Base-by-base conservation (phyloP, 2,113 vertebrate species). In the Dunckerocampus dactyliophorus region DNA sequence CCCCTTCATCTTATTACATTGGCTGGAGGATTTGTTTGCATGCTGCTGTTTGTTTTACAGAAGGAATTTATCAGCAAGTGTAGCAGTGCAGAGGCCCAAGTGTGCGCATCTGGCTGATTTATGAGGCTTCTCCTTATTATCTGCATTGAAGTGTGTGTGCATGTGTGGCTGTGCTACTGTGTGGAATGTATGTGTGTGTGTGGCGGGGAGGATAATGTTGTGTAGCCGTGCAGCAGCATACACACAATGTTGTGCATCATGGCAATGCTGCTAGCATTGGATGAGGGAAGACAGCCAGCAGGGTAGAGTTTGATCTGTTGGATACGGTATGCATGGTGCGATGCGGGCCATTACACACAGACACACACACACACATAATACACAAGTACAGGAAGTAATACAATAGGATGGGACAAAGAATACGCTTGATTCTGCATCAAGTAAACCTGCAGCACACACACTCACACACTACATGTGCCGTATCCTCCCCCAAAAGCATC, bases 181-280 rank as follows among this genome's bases (percentile, higher is more conserved):
- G 56, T 56, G 43, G 31, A 21, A 39, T 12, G 16, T 17, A 13
- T 64, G 63, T 20, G 49, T 62, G 39, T 28, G 9, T 65, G 42
- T 31, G 8, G 7, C 1, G 31, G 4, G 4, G 31, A 5, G 4
- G 31, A 8, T 42, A 50, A 71, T 31, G 6, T 16, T 42, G 12
- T 71, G 63, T 67, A 45, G 65, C 56, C 54, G 69, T 51, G 57
- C 39, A 57, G 52, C 49, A 19, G 50, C 28, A 61, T 64, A 72
- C 74, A 78, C 76, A 65, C 69, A 75, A 60, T 72, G 76, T 57
- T 71, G 66, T 80, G 76, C 84, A 76, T 85, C 80, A 71, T 16
- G 60, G 34, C 39, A 14, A 43, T 63, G 71, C 59, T 53, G 66
- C 73, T 55, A 22, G 71, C 71, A 34, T 58, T 62, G 74, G 72